These are phyloP conservation scores for Montifringilla adamsi DNA, from an alignment of 2,113 vertebrate species.

Conservation along the genomic window DNA sequence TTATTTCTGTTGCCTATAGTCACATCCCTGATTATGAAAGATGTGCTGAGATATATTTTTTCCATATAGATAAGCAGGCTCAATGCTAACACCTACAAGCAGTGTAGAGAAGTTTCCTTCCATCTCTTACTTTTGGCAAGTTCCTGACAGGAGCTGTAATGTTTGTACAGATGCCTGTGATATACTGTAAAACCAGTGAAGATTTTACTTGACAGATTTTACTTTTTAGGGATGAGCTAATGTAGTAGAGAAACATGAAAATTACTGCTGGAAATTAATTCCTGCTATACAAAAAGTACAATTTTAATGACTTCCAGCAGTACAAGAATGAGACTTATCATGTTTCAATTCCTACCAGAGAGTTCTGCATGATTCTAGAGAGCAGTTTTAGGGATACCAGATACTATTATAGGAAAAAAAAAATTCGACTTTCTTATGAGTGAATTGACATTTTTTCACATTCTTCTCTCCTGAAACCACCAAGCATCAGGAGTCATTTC, in stretches of 20 bases:
- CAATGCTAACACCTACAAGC: neutral
- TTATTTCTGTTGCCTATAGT: neutral
- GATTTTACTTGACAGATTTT: neutral
- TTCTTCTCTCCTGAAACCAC: neutral
- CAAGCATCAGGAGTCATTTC: neutral
- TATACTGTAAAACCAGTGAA: neutral
- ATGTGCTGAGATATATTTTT: neutral
- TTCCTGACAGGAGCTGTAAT: neutral
- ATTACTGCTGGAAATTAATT: neutral
- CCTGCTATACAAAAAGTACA: neutral
- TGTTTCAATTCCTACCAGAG: neutral
- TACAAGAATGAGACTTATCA: neutral
- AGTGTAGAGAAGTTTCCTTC: neutral
- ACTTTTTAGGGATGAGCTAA: neutral
- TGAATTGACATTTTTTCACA: neutral
- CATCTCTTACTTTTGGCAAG: neutral
- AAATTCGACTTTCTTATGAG: neutral
- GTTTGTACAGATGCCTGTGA: neutral
- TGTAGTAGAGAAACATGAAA: neutral
- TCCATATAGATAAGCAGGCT: neutral
- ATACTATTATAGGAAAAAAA: neutral
- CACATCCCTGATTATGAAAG: neutral
- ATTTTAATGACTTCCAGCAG: neutral
- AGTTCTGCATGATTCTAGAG: neutral
- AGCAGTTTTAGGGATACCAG: neutral